Percentiles rank a stretch among this genome's conserved stretches.
Evolutionary conservation across 2,888 invertebrate species (phyloP).

Genomic region (Drosophila incognita): DNA sequence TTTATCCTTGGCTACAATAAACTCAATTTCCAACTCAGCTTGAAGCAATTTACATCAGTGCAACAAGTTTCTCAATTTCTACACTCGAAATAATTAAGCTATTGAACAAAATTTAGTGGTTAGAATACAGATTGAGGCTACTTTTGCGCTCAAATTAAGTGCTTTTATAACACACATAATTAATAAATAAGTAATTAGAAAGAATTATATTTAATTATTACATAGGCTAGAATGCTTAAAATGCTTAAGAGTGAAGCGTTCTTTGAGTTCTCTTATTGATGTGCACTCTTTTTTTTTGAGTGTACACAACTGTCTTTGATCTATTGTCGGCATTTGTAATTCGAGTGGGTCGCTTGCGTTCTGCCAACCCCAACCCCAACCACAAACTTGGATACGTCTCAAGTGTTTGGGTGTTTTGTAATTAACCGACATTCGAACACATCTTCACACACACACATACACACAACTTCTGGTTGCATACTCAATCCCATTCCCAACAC

Average conservation of each 20-base stretch:
- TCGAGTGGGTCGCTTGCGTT: conserved; percentile 50
- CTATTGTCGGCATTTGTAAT: conserved; percentile 59
- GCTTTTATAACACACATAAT: too few species aligned
- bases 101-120: not conserved
- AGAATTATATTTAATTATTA: too few species aligned
- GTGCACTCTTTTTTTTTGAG: not conserved
- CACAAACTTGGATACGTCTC: conserved; percentile 35
- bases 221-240: too few species aligned
- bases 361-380: conserved; percentile 4
- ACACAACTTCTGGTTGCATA: conserved; percentile 19
- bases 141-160: too few species aligned
- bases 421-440: conserved; percentile 82
- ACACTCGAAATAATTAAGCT: not conserved
- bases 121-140: not conserved
- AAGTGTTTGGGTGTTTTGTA: conserved; percentile 72
- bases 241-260: too few species aligned
- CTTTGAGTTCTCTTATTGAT: not conserved
- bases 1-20: not conserved
- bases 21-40: conserved; percentile 12
- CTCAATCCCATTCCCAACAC: conserved; percentile 4
- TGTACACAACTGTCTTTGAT: conserved; percentile 52
- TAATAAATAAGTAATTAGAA: too few species aligned
- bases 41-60: conserved; percentile 50
- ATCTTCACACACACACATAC: conserved; percentile 18
- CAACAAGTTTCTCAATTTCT: conserved; percentile 53